Evolutionary conservation across 2,113 vertebrate genomes (phyloP).

Genomic region (Macheiramphus alcinus): DNA sequence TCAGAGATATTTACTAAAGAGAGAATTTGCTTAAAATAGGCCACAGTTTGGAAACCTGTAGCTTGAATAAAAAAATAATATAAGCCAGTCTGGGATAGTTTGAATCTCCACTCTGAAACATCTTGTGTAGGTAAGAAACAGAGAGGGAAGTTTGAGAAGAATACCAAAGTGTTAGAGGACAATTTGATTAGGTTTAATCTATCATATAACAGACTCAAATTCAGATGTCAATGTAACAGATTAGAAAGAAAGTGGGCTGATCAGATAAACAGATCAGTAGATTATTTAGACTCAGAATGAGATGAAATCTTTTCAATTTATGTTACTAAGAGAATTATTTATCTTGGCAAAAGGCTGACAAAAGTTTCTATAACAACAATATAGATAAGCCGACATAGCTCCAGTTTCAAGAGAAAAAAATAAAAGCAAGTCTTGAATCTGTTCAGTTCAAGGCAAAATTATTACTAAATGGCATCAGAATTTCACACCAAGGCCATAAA

Average conservation of each 20-base stretch:
- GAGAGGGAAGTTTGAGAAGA: not conserved
- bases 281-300: not conserved
- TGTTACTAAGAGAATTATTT: not conserved
- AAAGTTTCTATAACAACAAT: not conserved
- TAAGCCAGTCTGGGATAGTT: not conserved
- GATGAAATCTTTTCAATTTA: not conserved
- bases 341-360: not conserved
- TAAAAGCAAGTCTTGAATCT: not conserved
- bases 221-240: not conserved
- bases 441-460: not conserved
- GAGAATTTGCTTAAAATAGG: not conserved
- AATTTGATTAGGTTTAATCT: not conserved
- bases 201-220: not conserved
- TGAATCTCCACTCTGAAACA: not conserved
- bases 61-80: not conserved
- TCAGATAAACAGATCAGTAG: not conserved
- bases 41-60: not conserved
- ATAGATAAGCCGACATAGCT: not conserved
- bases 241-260: not conserved
- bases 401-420: not conserved
- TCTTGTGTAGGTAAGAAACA: not conserved
- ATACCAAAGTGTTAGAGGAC: not conserved
- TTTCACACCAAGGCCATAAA: not conserved
- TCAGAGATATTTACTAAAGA: not conserved
- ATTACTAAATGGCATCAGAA: not conserved